A percentile compares a stretch with the other conserved stretches of the same genome.
Conservation (phyloP, 2,888 invertebrate genomes). For the Drosophila emarginata region DNA sequence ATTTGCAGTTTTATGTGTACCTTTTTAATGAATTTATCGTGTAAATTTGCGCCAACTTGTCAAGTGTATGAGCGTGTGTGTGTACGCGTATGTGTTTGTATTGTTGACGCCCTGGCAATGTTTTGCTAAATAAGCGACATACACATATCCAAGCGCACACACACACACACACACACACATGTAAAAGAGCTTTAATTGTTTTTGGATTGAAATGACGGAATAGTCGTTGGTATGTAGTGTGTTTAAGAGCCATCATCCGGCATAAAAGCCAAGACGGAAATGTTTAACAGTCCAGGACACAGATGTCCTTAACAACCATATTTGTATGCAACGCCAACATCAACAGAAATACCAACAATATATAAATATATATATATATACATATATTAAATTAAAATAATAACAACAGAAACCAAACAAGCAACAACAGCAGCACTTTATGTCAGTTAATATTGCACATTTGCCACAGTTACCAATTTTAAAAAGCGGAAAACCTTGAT, state of each 20-base stretch:
- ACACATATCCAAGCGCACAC: conserved; percentile 2
- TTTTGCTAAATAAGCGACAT: conserved; percentile 55
- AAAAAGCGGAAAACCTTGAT: neutral
- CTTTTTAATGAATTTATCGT: conserved; percentile 76
- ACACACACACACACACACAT: conserved; percentile 9
- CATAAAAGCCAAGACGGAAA: conserved; percentile 45
- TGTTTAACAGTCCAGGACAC: conserved; percentile 46
- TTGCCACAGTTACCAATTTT: neutral
- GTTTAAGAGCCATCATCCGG: conserved; percentile 10
- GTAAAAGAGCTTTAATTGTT: conserved; percentile 51
- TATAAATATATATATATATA: neutral
- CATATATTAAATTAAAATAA: neutral
- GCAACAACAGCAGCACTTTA: neutral
- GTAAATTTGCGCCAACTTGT: conserved; percentile 62
- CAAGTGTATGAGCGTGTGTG: conserved; percentile 27
- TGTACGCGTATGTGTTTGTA: conserved; percentile 11
- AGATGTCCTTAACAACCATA: conserved; percentile 42
- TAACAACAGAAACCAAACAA: neutral
- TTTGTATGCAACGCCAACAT: neutral
- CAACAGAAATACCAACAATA: neutral
- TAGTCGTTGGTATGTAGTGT: conserved; percentile 6
- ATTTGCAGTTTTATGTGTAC: conserved; percentile 68
- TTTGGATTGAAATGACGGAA: conserved; percentile 32
- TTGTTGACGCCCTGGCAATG: conserved; percentile 64
- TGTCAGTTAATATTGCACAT: neutral